phyloP scores from a whole-genome alignment of 2,113 vertebrate genomes.

The Cranoglanis bouderius region DNA sequence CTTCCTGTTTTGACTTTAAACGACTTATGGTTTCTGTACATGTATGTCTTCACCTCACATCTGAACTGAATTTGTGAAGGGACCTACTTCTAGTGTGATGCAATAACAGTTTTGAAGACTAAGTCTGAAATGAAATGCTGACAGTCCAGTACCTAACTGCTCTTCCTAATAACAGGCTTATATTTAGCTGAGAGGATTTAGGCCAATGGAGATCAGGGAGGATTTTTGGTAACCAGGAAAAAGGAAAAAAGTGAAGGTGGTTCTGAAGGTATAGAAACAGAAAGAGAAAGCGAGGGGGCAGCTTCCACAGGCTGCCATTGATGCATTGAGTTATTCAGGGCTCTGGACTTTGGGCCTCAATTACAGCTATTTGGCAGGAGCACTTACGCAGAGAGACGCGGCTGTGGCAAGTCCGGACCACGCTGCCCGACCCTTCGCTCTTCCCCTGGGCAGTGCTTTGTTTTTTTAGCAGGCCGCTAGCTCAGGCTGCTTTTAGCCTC shows the following conservation, averaged over 20 bases:
- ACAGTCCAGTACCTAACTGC: not conserved
- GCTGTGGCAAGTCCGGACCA: slow-evolving; percentile 55
- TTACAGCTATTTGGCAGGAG: slow-evolving; percentile 61
- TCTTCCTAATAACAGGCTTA: slow-evolving; percentile 22
- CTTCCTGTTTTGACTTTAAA: not conserved
- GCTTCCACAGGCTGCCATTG: slow-evolving; percentile 55
- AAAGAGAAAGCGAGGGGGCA: slow-evolving; percentile 48
- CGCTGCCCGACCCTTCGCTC: slow-evolving; percentile 56
- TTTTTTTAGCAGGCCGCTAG: slow-evolving; percentile 78
- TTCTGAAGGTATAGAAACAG: slow-evolving; percentile 37
- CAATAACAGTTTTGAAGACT: not conserved
- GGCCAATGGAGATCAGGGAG: slow-evolving; percentile 17
- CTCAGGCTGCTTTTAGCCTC: slow-evolving; percentile 76
- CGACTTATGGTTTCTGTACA: not conserved
- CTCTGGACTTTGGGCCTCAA: slow-evolving; percentile 62
- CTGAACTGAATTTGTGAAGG: not conserved
- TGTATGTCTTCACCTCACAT: not conserved
- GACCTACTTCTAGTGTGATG: not conserved
- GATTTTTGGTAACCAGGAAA: not conserved
- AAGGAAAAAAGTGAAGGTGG: slow-evolving; percentile 19
- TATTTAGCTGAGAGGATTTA: slow-evolving; percentile 16
- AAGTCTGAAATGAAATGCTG: not conserved
- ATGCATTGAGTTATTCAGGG: slow-evolving; percentile 65
- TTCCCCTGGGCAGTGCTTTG: slow-evolving; percentile 73
- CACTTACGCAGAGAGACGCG: slow-evolving; percentile 57